Evolutionary conservation across 2,113 vertebrate species (phyloP), one percentile per base, ranked within the genome.

Genomic region (Axis porcinus): DNA sequence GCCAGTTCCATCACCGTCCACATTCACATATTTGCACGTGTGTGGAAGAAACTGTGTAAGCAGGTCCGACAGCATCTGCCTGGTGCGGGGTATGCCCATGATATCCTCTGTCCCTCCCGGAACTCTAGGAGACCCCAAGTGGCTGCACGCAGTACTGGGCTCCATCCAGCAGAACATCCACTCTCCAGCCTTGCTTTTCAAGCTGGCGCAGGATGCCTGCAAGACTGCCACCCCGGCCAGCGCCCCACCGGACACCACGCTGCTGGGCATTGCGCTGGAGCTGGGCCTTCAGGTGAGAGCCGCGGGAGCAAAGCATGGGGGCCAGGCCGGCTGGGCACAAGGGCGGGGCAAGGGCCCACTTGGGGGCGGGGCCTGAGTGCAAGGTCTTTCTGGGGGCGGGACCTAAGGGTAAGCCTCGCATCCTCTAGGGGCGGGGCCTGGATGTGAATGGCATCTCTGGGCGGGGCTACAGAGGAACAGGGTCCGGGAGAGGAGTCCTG

Each of bases 121-220:
- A 2, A 5, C 40, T 70, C 47, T 85, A 98, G 98, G 98, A 81
- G 98, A 98, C 94, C 97, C 98, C 43, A 98, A 98, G 86, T 98
- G 98, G 98, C 96, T 98, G n/a, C 98, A 98, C 17, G 33, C 96
- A 0, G 98, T 98, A 10, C 90, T 98, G 94, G 98, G 87, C 67
- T 98, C 98, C 33, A 98, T 98, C 91, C 98, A 98, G 52, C 97
- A 98, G 82, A 98, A 98, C 92, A 98, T 98, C 95, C 98, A 98
- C 91, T 98, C 98, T 7, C 98, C 98, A 0, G 97, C 98, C 16
- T 89, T 98, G 94, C 98, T 99, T 40, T 98, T 98, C 97, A 98
- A 98, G 58, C 97, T 98, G 97, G 98, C 98, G 0, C 98, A 98
- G 79, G 98, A 98, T 1, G 98, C 98, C 95, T 98, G 98, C 95